Percentiles rank a stretch among this genome's conserved stretches.
phyloP scores from a whole-genome alignment of 2,113 vertebrate species.

The Halichoerus grypus region DNA sequence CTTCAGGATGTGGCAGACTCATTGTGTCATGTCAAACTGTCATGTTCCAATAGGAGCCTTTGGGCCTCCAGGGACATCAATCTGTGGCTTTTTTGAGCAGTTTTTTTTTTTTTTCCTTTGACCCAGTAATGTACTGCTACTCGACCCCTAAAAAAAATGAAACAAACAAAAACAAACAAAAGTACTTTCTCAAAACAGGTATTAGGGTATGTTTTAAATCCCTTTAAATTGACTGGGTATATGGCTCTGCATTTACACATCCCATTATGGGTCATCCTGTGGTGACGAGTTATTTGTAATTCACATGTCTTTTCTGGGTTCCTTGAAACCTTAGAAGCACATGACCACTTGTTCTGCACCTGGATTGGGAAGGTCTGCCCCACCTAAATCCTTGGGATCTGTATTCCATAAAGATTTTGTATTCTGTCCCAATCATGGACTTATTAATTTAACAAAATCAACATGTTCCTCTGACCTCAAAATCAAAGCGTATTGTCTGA shows the following conservation, averaged over 20 bases:
- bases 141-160: not conserved
- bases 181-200: not conserved
- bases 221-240: not conserved
- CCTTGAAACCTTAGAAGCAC: not conserved
- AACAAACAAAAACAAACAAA: not conserved
- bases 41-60: accelerated
- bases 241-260: not conserved
- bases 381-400: not conserved
- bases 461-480: not conserved
- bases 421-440: not conserved
- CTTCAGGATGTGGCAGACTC: accelerated
- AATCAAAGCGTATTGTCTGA: not conserved
- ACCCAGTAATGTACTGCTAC: not conserved
- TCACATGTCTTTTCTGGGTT: not conserved
- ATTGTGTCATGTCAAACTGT: too few species aligned
- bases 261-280: not conserved
- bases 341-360: not conserved
- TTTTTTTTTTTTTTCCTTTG: not conserved
- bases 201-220: not conserved
- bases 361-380: accelerated
- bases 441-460: not conserved
- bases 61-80: accelerated
- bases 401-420: not conserved
- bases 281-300: accelerated
- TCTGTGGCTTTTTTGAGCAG: not conserved